Conservation (phyloP, 2,888 invertebrate genomes). For the Ariolimax columbianus region DNA sequence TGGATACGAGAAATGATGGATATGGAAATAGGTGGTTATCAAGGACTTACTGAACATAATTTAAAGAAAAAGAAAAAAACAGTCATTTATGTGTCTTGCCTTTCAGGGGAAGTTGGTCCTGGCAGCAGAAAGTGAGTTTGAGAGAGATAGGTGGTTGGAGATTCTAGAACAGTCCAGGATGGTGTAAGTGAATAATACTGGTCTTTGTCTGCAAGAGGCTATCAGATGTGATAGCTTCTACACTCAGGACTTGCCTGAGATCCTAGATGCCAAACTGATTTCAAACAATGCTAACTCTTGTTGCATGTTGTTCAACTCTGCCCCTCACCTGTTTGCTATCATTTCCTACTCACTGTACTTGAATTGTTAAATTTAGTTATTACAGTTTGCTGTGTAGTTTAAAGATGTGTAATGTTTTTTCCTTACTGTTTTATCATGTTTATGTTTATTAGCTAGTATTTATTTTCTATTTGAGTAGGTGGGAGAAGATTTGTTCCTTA, state of each 20-base stretch:
- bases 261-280: neutral
- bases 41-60: too few species aligned
- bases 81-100: neutral
- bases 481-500: too few species aligned
- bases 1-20: too few species aligned
- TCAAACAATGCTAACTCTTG: neutral
- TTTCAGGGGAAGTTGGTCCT: constrained; percentile 70
- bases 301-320: neutral
- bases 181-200: constrained; percentile 70
- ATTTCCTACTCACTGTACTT: too few species aligned
- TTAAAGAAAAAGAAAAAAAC: too few species aligned
- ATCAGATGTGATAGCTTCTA: neutral
- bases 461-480: too few species aligned
- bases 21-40: too few species aligned
- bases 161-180: constrained; percentile 73
- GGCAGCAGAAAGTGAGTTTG: constrained; percentile 76
- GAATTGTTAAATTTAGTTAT: neutral
- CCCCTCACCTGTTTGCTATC: neutral
- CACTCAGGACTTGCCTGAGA: neutral
- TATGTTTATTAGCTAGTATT: too few species aligned
- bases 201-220: neutral
- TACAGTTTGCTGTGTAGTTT: neutral
- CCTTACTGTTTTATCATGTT: too few species aligned
- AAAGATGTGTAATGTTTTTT: neutral
- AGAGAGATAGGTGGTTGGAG: constrained; percentile 76